These are phyloP conservation scores for Cylindroiulus punctatus DNA, from an alignment of 2,888 invertebrate species.

Conservation along the genomic window DNA sequence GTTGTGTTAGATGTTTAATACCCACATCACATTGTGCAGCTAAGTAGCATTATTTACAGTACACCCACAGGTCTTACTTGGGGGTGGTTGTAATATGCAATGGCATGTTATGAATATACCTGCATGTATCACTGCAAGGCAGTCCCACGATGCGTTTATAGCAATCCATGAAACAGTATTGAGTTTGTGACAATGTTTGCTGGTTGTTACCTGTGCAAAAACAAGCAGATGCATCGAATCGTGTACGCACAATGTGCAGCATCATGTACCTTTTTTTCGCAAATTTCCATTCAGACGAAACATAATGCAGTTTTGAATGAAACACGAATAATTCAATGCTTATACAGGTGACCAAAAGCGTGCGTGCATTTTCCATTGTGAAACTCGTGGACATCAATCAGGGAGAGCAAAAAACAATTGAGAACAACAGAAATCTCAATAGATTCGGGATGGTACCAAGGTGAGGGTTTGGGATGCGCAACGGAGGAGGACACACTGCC, in stretches of 20 bases:
- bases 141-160: no score
- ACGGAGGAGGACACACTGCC: not conserved
- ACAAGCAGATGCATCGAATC: no score
- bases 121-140: no score
- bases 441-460: not conserved
- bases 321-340: not conserved
- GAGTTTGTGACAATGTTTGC: no score
- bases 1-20: no score
- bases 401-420: not conserved
- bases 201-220: no score
- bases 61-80: no score
- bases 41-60: no score
- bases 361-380: not conserved
- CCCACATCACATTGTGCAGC: no score
- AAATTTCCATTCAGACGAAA: slow-evolving; percentile 1
- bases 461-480: not conserved
- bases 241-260: not conserved
- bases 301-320: slow-evolving; percentile 7
- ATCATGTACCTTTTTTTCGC: not conserved
- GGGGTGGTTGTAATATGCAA: no score
- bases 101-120: no score
- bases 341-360: slow-evolving; percentile 18
- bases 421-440: not conserved
- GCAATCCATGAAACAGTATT: no score
- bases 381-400: slow-evolving; percentile 7